Conservation (phyloP, 2,888 invertebrate species). For the Erebia epiphron region DNA sequence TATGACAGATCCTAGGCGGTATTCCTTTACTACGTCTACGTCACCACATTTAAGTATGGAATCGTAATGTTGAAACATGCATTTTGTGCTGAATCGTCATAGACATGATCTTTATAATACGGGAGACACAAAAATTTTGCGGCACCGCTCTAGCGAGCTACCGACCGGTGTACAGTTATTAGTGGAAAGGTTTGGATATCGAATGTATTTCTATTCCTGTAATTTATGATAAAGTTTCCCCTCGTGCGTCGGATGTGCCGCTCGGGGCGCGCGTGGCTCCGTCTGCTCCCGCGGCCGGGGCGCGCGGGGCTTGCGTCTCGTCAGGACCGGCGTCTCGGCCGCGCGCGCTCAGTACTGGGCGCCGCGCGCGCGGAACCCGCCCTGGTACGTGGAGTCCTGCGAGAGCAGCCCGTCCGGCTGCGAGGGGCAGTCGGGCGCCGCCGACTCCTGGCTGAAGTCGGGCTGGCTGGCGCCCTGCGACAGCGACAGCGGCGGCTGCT, state of each 20-base stretch:
- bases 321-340: slow-evolving; percentile 75
- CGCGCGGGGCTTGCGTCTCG: slow-evolving; percentile 49
- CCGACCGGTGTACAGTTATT: slow-evolving; percentile 27
- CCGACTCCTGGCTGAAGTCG: slow-evolving; percentile 91
- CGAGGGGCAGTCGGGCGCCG: slow-evolving; percentile 93
- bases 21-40: slow-evolving; percentile 14
- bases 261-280: slow-evolving; percentile 35
- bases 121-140: slow-evolving; percentile 13
- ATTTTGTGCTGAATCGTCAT: slow-evolving; percentile 40
- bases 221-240: slow-evolving; percentile 53
- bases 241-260: slow-evolving; percentile 49
- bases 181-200: slow-evolving; percentile 22
- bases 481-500: slow-evolving; percentile 87
- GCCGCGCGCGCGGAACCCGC: slow-evolving; percentile 86
- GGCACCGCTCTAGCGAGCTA: slow-evolving; percentile 27
- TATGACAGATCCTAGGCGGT: slow-evolving; percentile 35
- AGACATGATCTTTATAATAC: slow-evolving; percentile 20
- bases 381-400: slow-evolving; percentile 95
- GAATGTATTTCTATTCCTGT: slow-evolving; percentile 59
- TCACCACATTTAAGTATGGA: slow-evolving; percentile 23
- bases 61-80: slow-evolving; percentile 31
- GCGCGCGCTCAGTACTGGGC: slow-evolving; percentile 94
- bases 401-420: slow-evolving; percentile 97
- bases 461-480: slow-evolving; percentile 89
- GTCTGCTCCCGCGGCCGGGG: slow-evolving; percentile 50